Evolutionary conservation across 1,140 invertebrate genomes (phyloP), one percentile per base, ranked within the genome.

Genomic region (Ephestia elutella): DNA sequence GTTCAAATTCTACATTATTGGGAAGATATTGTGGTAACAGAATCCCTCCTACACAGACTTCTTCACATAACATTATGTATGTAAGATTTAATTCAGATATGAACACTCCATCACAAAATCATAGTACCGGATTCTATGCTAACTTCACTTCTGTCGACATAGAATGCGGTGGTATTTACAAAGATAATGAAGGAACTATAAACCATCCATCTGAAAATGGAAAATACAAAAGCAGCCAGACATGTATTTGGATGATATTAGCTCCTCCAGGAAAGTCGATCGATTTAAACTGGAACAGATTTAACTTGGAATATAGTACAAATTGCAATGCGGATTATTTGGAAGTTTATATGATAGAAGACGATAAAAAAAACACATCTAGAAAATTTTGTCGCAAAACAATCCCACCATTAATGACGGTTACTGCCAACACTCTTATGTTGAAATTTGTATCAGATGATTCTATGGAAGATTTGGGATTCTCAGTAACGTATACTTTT

Each of bases 181-280:
- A 87, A 65, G 80, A 88, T 10, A 66, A 84, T 9, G 79, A 82
- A 0, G 92, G 92, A 0, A 74, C 83, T 3, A 93, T 95, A 57
- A 87, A 90, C 5, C 81, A 91, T 55, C 92, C 92, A 18, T 68
- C 72, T 19, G 89, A 71, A 56, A 54, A 32, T 7, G 74, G 82
- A 56, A 17, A 20, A 28, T 96, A 96, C 74, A 87, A 86, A 8
- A 89, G 92, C 70, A 88, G 92, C 28, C 88, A 91, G 17, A 86
- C 89, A 10, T 99, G 97, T 80, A 91, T 82, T 10, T 99, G 97
- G 97, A 87, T 94, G 1, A 92, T 99, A 25, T 87, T 91, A 61
- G 96, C 94, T 5, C 91, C 93, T 0, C 75, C 90, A 9, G 93
- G 92, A 21, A 90, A 92, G 68, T 84, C 93, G 18, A 92, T 98